Evolutionary conservation across 2,113 vertebrate genomes (phyloP), one percentile per base, ranked within the genome.

Genomic region (Gnathonemus echidnorhynchus): DNA sequence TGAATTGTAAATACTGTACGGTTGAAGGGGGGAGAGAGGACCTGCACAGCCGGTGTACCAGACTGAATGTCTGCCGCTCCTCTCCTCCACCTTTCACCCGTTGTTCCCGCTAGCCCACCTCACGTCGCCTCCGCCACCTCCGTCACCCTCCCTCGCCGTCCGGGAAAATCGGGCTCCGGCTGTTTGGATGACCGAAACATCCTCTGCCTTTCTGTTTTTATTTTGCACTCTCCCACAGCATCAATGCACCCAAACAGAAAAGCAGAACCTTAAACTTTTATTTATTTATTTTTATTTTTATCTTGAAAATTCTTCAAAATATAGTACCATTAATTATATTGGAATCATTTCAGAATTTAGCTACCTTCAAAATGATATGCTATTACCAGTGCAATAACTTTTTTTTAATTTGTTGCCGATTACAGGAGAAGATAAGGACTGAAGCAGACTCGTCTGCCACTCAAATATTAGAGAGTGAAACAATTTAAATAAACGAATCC

Each of bases 1-100:
- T 93, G 93, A 93, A 93, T 93, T 93, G 93, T 93, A 93, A 93
- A 93, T 93, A 93, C 92, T 91, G 93, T 91, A 92, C 42, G 74
- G 87, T 46, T 52, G 66, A 45, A 58, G 89, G 87, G 87, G 86
- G 50, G 88, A 48, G 88, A 90, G 86, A 39, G 90, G 91, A 90
- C 31, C 90, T 46, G 90, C 90, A 85, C 89, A 92, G 91, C 89
- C 90, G 66, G 90, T 89, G 89, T 89, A 91, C 86, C 91, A 91
- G 90, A 92, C 92, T 88, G 89, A 84, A 90, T 87, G 90, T 91
- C 91, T 92, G 90, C 90, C 66, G 88, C 89, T 90, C 91, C 91
- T 89, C 90, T 89, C 91, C 91, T 83, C 91, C n/a, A 62, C 90
- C 87, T 90, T 92, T 88, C 89, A 86, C 90, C 92, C 88, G 58